Percentiles rank a stretch among this genome's conserved stretches.
phyloP scores from a whole-genome alignment of 2,888 invertebrate genomes.

The Julus scandinavius region DNA sequence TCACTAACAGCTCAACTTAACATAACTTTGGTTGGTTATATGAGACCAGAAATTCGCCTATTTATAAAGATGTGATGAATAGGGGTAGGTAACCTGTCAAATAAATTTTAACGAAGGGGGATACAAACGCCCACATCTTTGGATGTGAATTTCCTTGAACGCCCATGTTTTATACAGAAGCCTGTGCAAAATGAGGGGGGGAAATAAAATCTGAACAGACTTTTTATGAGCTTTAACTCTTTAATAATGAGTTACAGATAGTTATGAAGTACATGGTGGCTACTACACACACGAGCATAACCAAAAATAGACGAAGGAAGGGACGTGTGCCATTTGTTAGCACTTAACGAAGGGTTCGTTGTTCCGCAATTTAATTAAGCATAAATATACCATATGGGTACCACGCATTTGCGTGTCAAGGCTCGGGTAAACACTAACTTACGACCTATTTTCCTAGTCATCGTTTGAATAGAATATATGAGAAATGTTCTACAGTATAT shows the following conservation, averaged over 20 bases:
- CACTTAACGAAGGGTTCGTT: conserved; percentile 33
- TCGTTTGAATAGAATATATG: not conserved
- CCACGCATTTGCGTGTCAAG: not conserved
- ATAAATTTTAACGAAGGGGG: not conserved
- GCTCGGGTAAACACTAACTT: not conserved
- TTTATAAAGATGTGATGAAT: not conserved
- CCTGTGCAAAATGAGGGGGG: not conserved
- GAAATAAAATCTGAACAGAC: not conserved
- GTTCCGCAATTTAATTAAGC: conserved; percentile 17
- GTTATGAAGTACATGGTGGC: conserved; percentile 21
- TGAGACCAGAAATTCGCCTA: not conserved
- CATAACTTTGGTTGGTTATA: not conserved
- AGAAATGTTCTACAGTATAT: not conserved
- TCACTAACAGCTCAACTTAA: not conserved
- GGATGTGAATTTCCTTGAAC: not conserved
- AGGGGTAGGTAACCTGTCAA: not conserved
- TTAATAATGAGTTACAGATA: conserved; percentile 44
- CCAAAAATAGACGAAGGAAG: conserved; percentile 11
- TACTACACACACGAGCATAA: not conserved
- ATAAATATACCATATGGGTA: conserved; percentile 9
- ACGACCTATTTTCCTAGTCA: not conserved
- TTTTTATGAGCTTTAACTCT: conserved; percentile 25
- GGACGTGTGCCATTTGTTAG: conserved; percentile 36
- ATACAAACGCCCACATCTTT: not conserved
- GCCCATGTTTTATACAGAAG: conserved; percentile 31